Conservation (phyloP, 2,797 vertebrate species). For the Pyrrhura leucotis region DNA sequence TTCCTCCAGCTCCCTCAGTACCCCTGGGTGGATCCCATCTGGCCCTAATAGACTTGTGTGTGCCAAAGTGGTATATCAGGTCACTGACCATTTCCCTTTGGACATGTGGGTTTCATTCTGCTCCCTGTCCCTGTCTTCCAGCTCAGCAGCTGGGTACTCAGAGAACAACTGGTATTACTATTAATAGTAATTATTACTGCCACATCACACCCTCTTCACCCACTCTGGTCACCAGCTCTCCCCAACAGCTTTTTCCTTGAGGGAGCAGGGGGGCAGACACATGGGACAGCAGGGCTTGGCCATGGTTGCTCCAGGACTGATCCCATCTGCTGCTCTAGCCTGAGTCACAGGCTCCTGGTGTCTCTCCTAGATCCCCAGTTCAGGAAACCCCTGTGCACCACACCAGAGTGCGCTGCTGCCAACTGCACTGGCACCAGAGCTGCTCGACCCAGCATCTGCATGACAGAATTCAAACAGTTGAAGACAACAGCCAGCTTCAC, state of each 20-base stretch:
- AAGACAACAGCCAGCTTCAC: not conserved
- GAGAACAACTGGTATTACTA: not conserved
- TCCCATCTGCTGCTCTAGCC: not conserved
- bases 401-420: not conserved
- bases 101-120: not conserved
- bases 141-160: not conserved
- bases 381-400: not conserved
- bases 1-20: not conserved
- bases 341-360: not conserved
- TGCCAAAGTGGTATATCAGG: not conserved
- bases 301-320: not conserved
- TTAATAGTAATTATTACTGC: not conserved
- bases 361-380: not conserved
- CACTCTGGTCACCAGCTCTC: not conserved
- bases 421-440: not conserved
- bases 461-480: not conserved
- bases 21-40: not conserved
- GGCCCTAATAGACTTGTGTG: not conserved
- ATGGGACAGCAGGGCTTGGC: not conserved
- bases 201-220: not conserved
- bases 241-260: not conserved
- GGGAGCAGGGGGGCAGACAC: not conserved
- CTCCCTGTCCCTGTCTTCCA: not conserved
- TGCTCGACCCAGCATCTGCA: not conserved
- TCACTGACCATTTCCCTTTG: not conserved